Evolutionary conservation across 2,113 vertebrate species (phyloP), one percentile per base, ranked within the genome.

Genomic region (Hydropotes inermis): DNA sequence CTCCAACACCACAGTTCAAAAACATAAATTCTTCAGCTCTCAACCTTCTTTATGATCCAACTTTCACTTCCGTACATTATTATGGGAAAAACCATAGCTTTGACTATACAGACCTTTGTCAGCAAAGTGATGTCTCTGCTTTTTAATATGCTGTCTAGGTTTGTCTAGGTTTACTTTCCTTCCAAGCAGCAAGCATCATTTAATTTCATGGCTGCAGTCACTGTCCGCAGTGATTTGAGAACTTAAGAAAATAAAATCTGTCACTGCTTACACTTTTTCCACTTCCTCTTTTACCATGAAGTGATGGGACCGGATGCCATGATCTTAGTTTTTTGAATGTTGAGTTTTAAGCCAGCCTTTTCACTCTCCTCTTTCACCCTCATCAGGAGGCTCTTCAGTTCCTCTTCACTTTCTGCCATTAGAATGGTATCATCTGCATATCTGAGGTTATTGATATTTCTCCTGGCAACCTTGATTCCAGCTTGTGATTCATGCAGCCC

Each of bases 11-110:
- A 21, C 64, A 67, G n/a, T 36, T 36, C n/a, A 36, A 67, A 67
- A 36, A 9, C 17, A 67, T 67, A 17, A 36, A 1, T 67, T 67
- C 64, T 36, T 36, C n/a, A 67, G n/a, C 0, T 0, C 33, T 67
- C 64, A 67, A 36, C 17, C 33, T 67, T 67, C 33, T 36, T 67
- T 67, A 36, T 5, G 64, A 67, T 67, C 64, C 64, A 67, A 36
- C 33, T 36, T 67, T 67, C 33, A 36, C 64, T 21, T 67, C 17
- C 0, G 0, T 67, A 67, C 64, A 36, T 36, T 36, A 67, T 36
- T 67, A 36, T 36, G 17, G 64, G 64, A 36, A 67, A 67, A 21
- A 67, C 8, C 17, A 36, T 67, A 67, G 17, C 64, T 67, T 67
- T 5, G 2, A 67, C 64, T 67, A 36, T 36, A 36, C 17, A 21